phyloP scores from a whole-genome alignment of 2,113 vertebrate species.

The Cacatua alba region DNA sequence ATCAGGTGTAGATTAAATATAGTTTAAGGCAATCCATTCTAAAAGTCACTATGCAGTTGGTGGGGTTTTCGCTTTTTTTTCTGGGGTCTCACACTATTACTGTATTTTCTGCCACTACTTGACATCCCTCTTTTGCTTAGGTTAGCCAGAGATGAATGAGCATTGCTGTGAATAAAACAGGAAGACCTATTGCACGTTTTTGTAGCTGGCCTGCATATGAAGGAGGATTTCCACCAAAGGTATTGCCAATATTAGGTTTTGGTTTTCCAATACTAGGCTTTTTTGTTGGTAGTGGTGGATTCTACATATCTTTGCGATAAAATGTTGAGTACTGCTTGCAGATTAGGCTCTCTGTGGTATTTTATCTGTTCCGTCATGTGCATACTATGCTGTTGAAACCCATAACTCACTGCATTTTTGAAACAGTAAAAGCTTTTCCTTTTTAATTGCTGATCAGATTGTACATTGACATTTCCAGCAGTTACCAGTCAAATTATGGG shows the following conservation, averaged over 20 bases:
- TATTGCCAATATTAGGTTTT: neutral
- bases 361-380: neutral
- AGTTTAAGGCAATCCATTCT: neutral
- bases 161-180: neutral
- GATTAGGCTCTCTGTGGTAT: neutral
- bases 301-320: neutral
- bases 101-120: neutral
- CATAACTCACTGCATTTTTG: neutral
- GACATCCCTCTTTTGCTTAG: neutral
- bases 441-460: neutral
- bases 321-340: neutral
- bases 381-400: neutral
- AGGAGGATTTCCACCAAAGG: neutral
- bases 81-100: neutral
- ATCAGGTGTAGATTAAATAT: neutral
- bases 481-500: neutral
- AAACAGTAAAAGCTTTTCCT: neutral
- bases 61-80: neutral
- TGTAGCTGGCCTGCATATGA: slow-evolving; percentile 11
- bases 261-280: neutral
- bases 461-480: neutral
- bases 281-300: neutral
- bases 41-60: neutral
- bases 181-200: neutral
- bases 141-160: slow-evolving; percentile 40